Evolutionary conservation across 2,888 invertebrate species (phyloP), one percentile per base, ranked within the genome.

Genomic region (Frankliniella intonsa): DNA sequence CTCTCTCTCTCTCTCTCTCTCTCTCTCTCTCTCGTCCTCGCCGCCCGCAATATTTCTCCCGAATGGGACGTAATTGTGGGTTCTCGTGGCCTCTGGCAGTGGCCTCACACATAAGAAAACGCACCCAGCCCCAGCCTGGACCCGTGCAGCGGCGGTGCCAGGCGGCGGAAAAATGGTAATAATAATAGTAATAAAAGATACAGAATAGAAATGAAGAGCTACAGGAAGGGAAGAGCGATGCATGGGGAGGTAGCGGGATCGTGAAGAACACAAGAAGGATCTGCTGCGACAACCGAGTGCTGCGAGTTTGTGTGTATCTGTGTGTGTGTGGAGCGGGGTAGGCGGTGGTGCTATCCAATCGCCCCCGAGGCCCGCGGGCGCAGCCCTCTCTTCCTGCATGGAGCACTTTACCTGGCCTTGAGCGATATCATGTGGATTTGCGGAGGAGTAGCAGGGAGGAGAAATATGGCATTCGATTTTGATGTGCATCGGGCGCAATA

Each of bases 41-140:
- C 69, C 69, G 8, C 25, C 10, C 69, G 69, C 69, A 76, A 76
- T 76, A 76, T 76, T 76, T 76, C 69, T 76, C 69, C 69, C 69
- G 69, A 76, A 76, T 76, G 69, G 69, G 69, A 76, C 69, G 69
- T 76, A 76, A 76, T 76, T 76, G 69, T 76, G 69, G 69, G 69
- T 76, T 76, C 25, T 76, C 69, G 69, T 76, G 69, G 69, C 69
- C 69, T 22, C 69, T 76, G 69, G 69, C 69, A 25, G 69, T 25
- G 69, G 69, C 69, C 69, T 76, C 69, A 76, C 69, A 76, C 69
- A 76, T 25, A 76, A 76, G 69, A 76, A 76, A 76, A 76, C 25
- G 69, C 69, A 25, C 38, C 38, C 38, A 38, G 38, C 38, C 38
- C 38, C 38, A 5, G 38, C 38, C 38, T 38, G 38, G 38, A 38